phyloP scores from a whole-genome alignment of 2,113 vertebrate species.

The Zeus faber region DNA sequence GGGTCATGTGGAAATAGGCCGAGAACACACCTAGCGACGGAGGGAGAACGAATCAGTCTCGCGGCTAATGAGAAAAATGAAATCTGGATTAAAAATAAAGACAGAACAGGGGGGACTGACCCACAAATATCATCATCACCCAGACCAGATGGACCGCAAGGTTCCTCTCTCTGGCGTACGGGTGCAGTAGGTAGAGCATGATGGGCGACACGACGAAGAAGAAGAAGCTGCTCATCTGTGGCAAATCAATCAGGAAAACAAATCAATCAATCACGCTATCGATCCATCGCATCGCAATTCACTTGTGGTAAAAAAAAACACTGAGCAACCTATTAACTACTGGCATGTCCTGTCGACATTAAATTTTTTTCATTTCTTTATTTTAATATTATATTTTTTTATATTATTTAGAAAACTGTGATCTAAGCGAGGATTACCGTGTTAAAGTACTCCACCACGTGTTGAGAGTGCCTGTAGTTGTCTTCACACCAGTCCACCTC shows the following conservation, averaged over 20 bases:
- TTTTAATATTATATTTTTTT: neutral
- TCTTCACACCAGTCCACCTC: slow-evolving; percentile 96
- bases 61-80: too few species aligned
- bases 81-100: neutral
- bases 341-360: too few species aligned
- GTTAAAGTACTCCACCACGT: slow-evolving; percentile 93
- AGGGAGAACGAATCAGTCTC: too few species aligned
- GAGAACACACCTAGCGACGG: slow-evolving; percentile 83
- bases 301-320: neutral
- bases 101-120: slow-evolving; percentile 62
- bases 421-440: slow-evolving; percentile 77
- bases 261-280: too few species aligned
- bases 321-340: too few species aligned
- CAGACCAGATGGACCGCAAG: slow-evolving; percentile 72
- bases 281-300: too few species aligned
- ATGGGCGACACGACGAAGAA: slow-evolving; percentile 86
- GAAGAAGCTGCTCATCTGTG: slow-evolving; percentile 87
- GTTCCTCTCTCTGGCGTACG: slow-evolving; percentile 79
- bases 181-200: slow-evolving; percentile 84
- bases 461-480: slow-evolving; percentile 83
- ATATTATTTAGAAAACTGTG: neutral
- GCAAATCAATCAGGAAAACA: slow-evolving; percentile 7
- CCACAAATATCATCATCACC: slow-evolving; percentile 80
- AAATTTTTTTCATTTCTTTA: neutral
- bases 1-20: slow-evolving; percentile 92